Conservation (phyloP, 2,888 invertebrate genomes). For the Argyra leucocephala region DNA sequence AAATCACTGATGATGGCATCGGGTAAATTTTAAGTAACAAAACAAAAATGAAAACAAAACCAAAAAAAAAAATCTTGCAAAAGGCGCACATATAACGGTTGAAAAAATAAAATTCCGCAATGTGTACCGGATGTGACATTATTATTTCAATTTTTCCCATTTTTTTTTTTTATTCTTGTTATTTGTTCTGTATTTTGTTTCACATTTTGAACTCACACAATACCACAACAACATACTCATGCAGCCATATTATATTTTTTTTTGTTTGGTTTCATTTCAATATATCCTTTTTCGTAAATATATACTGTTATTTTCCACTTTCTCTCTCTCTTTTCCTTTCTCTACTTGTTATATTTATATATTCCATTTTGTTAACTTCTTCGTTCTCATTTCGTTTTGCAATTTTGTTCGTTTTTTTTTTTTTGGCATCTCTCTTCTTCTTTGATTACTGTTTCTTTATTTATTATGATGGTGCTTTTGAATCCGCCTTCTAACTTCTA, state of each 20-base stretch:
- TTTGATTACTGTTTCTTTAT: not conserved
- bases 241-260: not conserved
- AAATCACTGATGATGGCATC: not conserved
- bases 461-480: not conserved
- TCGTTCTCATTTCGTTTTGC: not conserved
- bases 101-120: not conserved
- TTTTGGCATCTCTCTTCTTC: not conserved
- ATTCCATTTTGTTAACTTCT: not conserved
- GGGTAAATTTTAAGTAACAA: not conserved
- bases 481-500: not conserved
- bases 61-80: not conserved
- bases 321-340: not conserved
- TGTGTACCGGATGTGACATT: constrained; percentile 6
- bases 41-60: not conserved
- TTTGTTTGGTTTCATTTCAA: not conserved
- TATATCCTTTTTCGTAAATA: not conserved
- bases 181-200: not conserved
- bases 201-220: not conserved
- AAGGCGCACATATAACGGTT: not conserved
- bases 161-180: too few relatives aligned
- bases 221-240: too few relatives aligned
- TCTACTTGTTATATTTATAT: not conserved
- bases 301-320: not conserved
- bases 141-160: constrained; percentile 2
- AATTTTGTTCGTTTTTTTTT: not conserved